phyloP scores from a whole-genome alignment of 2,797 vertebrate genomes.

The Acanthornis magna region DNA sequence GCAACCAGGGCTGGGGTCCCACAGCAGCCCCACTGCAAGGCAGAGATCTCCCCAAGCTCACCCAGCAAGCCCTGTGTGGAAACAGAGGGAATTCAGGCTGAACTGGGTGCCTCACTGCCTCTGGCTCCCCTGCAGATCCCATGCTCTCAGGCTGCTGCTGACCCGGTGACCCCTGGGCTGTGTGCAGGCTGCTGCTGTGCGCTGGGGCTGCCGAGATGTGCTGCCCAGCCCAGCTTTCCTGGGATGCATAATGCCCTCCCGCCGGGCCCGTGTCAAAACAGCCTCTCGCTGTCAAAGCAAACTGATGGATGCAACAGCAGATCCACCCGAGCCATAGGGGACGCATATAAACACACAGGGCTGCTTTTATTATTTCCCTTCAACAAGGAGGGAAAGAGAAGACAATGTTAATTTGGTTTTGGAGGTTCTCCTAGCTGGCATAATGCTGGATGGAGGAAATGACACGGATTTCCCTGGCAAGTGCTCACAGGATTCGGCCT shows the following conservation, averaged over 20 bases:
- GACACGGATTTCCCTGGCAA: background rate
- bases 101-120: background rate
- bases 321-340: background rate
- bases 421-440: background rate
- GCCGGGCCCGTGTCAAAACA: background rate
- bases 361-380: background rate
- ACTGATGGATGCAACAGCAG: background rate
- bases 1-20: background rate
- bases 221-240: background rate
- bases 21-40: background rate
- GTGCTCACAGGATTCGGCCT: background rate
- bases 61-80: rapidly evolving
- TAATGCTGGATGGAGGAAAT: background rate
- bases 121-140: background rate
- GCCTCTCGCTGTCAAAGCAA: background rate
- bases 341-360: background rate
- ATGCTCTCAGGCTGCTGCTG: background rate
- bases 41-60: background rate
- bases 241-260: background rate
- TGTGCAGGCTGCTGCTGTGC: background rate
- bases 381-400: background rate
- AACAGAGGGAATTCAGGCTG: background rate
- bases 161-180: background rate
- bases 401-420: background rate
- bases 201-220: background rate